Base-by-base conservation (phyloP, 2,797 vertebrate species). In the Micromesistius poutassou region DNA sequence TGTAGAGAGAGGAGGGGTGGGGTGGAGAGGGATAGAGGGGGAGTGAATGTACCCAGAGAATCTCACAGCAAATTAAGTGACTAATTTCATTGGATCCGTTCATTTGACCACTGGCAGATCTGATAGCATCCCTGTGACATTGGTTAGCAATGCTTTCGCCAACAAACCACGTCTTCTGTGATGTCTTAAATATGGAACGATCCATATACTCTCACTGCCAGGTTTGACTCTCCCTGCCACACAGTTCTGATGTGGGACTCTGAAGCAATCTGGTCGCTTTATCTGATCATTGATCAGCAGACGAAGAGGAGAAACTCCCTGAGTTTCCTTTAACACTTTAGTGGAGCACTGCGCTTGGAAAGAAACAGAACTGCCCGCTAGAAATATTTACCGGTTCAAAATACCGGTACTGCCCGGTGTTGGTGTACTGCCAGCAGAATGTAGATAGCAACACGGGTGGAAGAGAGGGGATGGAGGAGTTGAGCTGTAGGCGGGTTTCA, bases 41-140 rank as follows among this genome's bases (percentile, higher is more conserved):
- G 55, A 40, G 75, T 73, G 71, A 85, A 80, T 77, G 30, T 31
- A 78, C 71, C 77, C 76, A 80, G 73, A 84, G 84, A 86, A 84
- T 80, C 80, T 80, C 74, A 74, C 83, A 82, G 75, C 72, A 89
- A 89, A 89, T 87, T 86, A 82, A 89, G 85, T 85, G 84, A 88
- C 86, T 91, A 92, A 92, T 92, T 90, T 87, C 86, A 86, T 88
- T 88, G 87, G 89, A 90, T 89, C 88, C 25, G 77, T 87, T 92
- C 84, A 92, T 92, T 89, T 86, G 82, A 85, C 84, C 84, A 84
- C 79, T 84, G 85, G 82, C 82, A 82, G 84, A 88, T 91, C 89
- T 85, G 91, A 89, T 89, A 82, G 78, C 38, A 55, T 73, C 72
- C 55, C 84, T 79, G 36, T 91, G 89, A 91, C 89, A 89, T 87